Evolutionary conservation across 2,113 vertebrate species (phyloP).

Genomic region (Morone saxatilis): DNA sequence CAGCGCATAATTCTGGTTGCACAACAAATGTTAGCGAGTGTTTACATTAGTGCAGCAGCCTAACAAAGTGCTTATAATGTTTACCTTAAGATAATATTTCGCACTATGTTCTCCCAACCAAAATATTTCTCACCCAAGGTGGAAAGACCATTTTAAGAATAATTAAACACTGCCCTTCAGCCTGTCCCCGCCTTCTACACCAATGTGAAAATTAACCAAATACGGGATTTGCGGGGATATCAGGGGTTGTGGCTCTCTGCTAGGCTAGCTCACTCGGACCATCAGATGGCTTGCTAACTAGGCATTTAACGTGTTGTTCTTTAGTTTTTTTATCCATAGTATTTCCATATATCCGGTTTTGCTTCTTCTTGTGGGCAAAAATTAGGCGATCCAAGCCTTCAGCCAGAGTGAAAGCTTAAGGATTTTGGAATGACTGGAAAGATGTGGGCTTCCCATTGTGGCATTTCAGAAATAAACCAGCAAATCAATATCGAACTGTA

Average conservation of each 20-base stretch:
- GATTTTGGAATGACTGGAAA: no score
- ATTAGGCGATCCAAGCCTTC: no score
- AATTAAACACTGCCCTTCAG: background rate
- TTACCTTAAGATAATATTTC: slow-evolving; percentile 41
- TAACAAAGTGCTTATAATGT: background rate
- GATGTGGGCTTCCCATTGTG: no score
- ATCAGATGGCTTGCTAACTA: background rate
- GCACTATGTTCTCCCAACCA: background rate
- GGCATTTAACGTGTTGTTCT: no score
- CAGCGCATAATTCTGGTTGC: background rate
- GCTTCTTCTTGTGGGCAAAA: no score
- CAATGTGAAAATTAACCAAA: background rate
- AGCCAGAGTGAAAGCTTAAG: no score
- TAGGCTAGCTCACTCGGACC: background rate
- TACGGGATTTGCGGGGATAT: no score
- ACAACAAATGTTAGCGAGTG: slow-evolving; percentile 1
- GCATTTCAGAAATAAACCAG: no score
- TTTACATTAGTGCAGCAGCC: slow-evolving; percentile 5
- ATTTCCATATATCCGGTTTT: no score
- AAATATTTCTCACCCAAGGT: background rate
- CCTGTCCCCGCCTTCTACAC: background rate
- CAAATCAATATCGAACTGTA: no score
- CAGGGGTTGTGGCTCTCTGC: background rate
- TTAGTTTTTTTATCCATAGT: no score
- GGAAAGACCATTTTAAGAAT: background rate